These are phyloP conservation scores for Limnephilus rhombicus DNA, from an alignment of 2,888 invertebrate species.

Conservation along the genomic window DNA sequence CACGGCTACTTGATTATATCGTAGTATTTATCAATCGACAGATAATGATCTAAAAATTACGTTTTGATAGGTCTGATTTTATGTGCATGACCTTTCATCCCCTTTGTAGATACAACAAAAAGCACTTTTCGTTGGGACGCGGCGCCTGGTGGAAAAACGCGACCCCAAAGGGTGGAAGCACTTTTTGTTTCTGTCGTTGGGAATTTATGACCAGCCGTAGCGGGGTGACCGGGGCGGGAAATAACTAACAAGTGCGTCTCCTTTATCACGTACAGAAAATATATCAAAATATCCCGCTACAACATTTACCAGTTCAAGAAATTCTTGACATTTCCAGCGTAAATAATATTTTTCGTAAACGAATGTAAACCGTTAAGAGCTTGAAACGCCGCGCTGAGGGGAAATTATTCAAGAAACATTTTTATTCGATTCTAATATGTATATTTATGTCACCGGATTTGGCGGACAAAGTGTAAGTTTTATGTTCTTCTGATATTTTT, in stretches of 20 bases:
- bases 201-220: conserved; percentile 22
- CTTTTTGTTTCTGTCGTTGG: conserved; percentile 43
- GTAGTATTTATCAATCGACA: background rate
- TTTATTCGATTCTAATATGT: too few relatives aligned
- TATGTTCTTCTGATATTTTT: background rate
- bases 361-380: background rate
- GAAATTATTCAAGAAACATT: background rate
- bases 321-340: background rate
- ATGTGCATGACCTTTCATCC: background rate
- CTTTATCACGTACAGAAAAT: conserved; percentile 35
- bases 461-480: background rate
- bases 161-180: conserved; percentile 5
- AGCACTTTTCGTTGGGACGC: background rate
- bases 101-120: background rate
- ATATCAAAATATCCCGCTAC: conserved; percentile 31
- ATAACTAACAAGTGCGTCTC: conserved; percentile 33
- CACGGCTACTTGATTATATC: background rate
- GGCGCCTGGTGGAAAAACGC: conserved; percentile 2
- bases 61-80: background rate
- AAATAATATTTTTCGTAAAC: conserved; percentile 9
- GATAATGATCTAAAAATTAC: background rate
- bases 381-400: background rate
- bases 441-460: background rate
- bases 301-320: conserved; percentile 1
- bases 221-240: conserved; percentile 26